These are phyloP conservation scores for Eriocheir sinensis DNA, from an alignment of 1,140 invertebrate genomes.

Conservation along the genomic window DNA sequence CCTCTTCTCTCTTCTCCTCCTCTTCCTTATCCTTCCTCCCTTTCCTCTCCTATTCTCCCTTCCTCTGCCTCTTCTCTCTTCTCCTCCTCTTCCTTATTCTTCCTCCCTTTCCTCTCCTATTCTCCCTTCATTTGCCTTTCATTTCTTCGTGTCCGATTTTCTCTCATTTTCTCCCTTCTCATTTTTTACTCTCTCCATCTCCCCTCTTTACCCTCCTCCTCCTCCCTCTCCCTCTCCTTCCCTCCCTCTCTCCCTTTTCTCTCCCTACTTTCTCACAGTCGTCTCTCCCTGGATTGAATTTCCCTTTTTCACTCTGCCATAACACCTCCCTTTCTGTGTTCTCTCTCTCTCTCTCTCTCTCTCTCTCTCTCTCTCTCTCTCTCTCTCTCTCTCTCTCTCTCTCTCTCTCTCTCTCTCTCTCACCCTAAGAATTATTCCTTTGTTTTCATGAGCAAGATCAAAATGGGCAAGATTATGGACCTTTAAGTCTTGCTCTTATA, in stretches of 20 bases:
- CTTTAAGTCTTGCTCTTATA: no score
- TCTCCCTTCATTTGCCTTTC: no score
- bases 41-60: neutral
- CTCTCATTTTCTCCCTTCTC: no score
- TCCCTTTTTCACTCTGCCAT: no score
- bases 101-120: neutral
- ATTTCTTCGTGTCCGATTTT: no score
- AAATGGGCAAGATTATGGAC: no score
- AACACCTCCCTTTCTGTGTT: neutral
- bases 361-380: neutral
- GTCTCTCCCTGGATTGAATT: no score
- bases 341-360: neutral
- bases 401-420: neutral
- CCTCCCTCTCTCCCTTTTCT: neutral
- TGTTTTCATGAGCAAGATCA: no score
- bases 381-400: neutral
- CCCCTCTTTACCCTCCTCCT: no score
- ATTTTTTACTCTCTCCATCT: no score
- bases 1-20: neutral
- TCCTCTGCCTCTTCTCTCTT: neutral
- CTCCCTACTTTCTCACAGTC: neutral
- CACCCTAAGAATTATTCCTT: neutral
- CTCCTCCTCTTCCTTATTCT: no score
- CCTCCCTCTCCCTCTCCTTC: no score
- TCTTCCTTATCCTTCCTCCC: neutral